phyloP scores from a whole-genome alignment of 2,113 vertebrate genomes.

The Eclectus roratus region DNA sequence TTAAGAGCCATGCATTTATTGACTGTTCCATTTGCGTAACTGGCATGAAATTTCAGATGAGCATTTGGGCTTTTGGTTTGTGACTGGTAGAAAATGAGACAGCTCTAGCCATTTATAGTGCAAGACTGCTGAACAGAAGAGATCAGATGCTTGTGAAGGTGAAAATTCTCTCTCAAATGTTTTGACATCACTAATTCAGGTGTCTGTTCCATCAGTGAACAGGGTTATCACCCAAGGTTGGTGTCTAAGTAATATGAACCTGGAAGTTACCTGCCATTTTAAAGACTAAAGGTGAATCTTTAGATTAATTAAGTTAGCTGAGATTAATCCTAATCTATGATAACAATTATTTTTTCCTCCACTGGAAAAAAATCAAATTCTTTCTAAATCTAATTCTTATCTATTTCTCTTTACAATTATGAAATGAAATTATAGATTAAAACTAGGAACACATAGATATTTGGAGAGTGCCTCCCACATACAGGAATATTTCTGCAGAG shows the following conservation, averaged over 20 bases:
- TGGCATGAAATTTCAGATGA: not conserved
- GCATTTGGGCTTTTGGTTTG: not conserved
- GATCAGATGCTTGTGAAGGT: not conserved
- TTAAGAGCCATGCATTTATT: not conserved
- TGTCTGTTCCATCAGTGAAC: not conserved
- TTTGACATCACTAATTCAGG: not conserved
- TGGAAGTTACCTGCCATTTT: not conserved
- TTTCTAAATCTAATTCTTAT: not conserved
- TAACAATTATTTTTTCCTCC: not conserved
- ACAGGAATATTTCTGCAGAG: not conserved
- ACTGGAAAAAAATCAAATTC: not conserved
- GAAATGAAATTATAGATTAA: not conserved
- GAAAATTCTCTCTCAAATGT: not conserved
- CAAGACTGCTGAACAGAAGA: not conserved
- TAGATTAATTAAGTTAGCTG: not conserved
- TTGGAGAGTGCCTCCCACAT: not conserved
- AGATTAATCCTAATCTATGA: not conserved
- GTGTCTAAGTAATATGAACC: not conserved
- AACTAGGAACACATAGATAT: not conserved
- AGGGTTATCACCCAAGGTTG: not conserved
- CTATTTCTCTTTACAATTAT: not conserved
- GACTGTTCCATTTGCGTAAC: not conserved
- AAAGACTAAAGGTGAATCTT: not conserved
- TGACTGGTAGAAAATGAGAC: not conserved
- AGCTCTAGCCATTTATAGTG: not conserved